A percentile compares a stretch with the other conserved stretches of the same genome.
phyloP scores from a whole-genome alignment of 2,888 invertebrate genomes.

The Caenorhabditis sinica region DNA sequence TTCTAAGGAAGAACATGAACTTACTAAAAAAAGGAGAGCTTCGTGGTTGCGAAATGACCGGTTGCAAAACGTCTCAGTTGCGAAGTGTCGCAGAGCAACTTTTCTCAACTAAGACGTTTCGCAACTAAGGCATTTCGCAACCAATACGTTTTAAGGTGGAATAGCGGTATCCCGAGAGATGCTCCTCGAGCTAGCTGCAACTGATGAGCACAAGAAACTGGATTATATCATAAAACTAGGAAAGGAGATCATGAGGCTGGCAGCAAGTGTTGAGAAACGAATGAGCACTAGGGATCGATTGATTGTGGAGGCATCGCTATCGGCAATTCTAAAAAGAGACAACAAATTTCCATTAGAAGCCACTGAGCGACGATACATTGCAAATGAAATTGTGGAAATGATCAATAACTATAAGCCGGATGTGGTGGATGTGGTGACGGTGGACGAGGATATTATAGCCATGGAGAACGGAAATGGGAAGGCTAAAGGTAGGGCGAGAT shows the following conservation, averaged over 20 bases:
- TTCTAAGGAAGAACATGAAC: too few species aligned
- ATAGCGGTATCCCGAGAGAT: too few species aligned
- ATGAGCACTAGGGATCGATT: slow-evolving; percentile 19
- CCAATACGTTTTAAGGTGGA: too few species aligned
- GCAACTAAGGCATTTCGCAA: too few species aligned
- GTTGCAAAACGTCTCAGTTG: too few species aligned
- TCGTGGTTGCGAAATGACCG: too few species aligned
- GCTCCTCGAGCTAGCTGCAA: neutral
- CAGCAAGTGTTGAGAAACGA: neutral
- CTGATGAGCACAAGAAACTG: slow-evolving; percentile 31
- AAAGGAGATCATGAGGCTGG: slow-evolving; percentile 28
- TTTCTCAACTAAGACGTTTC: too few species aligned
- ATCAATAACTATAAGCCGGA: slow-evolving; percentile 29
- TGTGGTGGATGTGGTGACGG: neutral
- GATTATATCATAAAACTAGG: slow-evolving; percentile 49
- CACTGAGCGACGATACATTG: slow-evolving; percentile 35
- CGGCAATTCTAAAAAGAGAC: neutral
- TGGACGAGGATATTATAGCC: too few species aligned
- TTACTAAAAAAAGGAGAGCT: too few species aligned
- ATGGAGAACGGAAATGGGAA: neutral
- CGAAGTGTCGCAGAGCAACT: too few species aligned
- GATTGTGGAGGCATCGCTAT: slow-evolving; percentile 38
- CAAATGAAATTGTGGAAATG: slow-evolving; percentile 38
- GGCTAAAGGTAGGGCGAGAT: neutral
- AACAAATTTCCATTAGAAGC: slow-evolving; percentile 39